These are phyloP conservation scores for Serranus cabrilla DNA, from an alignment of 2,797 vertebrate genomes.

Conservation along the genomic window DNA sequence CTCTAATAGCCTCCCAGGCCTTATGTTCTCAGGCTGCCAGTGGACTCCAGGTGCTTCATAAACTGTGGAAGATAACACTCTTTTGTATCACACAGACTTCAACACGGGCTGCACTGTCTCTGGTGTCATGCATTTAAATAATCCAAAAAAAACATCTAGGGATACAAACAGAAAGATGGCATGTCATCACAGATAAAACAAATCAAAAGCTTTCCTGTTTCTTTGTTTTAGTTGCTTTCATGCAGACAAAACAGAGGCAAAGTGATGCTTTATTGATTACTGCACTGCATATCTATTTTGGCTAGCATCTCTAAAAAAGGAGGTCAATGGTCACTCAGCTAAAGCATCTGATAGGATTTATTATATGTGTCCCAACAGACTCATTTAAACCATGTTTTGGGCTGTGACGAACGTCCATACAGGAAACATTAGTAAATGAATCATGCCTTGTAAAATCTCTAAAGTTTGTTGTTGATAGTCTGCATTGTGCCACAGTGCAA, in stretches of 20 bases:
- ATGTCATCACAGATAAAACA: not conserved
- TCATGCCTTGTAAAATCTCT: constrained; percentile 8
- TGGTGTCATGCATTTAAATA: constrained; percentile 25
- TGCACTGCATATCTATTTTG: not conserved
- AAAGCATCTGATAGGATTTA: constrained; percentile 1
- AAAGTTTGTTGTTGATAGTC: constrained; percentile 4
- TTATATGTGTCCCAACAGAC: not conserved
- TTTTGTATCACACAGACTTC: constrained; percentile 26
- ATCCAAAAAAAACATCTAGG: not conserved
- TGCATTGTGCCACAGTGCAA: not conserved
- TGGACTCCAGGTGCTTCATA: constrained; percentile 39
- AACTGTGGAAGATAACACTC: constrained; percentile 16
- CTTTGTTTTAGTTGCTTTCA: not conserved
- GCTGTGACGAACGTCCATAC: not conserved
- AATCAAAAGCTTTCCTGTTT: not conserved
- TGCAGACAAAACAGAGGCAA: constrained; percentile 1
- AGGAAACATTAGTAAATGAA: not conserved
- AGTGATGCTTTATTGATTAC: constrained; percentile 21
- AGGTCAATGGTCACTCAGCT: constrained; percentile 22
- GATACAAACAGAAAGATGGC: not conserved
- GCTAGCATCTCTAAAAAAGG: not conserved
- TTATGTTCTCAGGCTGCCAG: constrained; percentile 34
- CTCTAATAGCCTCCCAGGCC: constrained; percentile 59
- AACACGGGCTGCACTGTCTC: not conserved
- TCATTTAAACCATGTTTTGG: not conserved